Evolutionary conservation across 2,113 vertebrate genomes (phyloP).

Genomic region (Tyrannus savana): DNA sequence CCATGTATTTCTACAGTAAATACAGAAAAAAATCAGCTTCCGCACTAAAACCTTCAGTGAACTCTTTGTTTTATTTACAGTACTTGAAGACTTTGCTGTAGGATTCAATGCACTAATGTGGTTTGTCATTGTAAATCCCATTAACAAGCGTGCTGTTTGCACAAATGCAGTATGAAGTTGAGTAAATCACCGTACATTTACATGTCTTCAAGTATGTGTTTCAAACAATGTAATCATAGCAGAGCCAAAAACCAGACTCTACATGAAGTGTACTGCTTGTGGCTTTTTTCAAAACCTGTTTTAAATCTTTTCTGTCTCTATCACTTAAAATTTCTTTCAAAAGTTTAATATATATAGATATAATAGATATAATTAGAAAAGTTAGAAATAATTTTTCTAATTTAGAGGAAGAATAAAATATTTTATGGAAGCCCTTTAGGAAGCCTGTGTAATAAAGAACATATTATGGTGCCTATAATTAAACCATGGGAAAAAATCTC

Average conservation of each 20-base stretch:
- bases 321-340: not conserved
- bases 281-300: not conserved
- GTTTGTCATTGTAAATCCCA: not conserved
- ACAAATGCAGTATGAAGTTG: not conserved
- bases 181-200: not conserved
- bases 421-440: not conserved
- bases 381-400: not conserved
- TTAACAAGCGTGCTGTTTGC: not conserved
- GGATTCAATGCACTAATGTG: not conserved
- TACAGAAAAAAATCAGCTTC: not conserved
- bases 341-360: not conserved
- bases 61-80: not conserved
- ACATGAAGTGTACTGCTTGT: not conserved
- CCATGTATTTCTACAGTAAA: not conserved
- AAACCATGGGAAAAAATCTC: not conserved
- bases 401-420: not conserved
- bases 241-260: not conserved
- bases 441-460: not conserved
- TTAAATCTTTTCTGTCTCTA: not conserved
- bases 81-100: not conserved
- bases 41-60: not conserved
- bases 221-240: not conserved
- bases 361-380: not conserved
- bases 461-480: not conserved
- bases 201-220: not conserved